Conservation (phyloP, 2,888 invertebrate species). For the Anorthoa munda region DNA sequence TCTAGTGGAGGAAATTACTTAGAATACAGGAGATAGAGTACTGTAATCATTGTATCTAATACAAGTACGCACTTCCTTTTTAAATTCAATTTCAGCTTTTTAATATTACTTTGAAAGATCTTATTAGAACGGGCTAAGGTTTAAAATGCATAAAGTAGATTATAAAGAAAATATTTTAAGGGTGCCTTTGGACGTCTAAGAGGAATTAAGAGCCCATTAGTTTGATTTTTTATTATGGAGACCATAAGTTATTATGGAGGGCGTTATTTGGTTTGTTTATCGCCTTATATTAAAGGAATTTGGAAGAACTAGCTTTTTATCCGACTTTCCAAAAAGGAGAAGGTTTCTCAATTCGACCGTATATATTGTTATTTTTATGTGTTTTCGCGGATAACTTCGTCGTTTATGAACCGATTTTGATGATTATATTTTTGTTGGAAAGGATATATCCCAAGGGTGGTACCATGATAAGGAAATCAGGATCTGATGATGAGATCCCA, state of each 20-base stretch:
- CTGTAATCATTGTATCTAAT: slow-evolving; percentile 21
- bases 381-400: no score
- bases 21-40: neutral
- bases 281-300: slow-evolving; percentile 3
- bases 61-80: slow-evolving; percentile 46
- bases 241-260: slow-evolving; percentile 32
- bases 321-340: no score
- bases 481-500: no score
- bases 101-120: neutral
- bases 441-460: no score
- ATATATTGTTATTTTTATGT: no score
- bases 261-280: slow-evolving; percentile 1
- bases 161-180: slow-evolving; percentile 55
- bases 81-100: slow-evolving; percentile 39
- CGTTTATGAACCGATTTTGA: no score
- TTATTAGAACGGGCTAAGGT: slow-evolving; percentile 29
- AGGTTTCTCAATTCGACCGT: no score
- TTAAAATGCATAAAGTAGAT: slow-evolving; percentile 27
- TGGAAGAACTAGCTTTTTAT: neutral
- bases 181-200: slow-evolving; percentile 41
- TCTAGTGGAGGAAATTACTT: neutral
- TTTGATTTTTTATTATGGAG: slow-evolving; percentile 63
- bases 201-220: slow-evolving; percentile 56
- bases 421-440: no score
- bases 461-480: no score